phyloP scores from a whole-genome alignment of 2,113 vertebrate species.

The Platycercus adscitus region DNA sequence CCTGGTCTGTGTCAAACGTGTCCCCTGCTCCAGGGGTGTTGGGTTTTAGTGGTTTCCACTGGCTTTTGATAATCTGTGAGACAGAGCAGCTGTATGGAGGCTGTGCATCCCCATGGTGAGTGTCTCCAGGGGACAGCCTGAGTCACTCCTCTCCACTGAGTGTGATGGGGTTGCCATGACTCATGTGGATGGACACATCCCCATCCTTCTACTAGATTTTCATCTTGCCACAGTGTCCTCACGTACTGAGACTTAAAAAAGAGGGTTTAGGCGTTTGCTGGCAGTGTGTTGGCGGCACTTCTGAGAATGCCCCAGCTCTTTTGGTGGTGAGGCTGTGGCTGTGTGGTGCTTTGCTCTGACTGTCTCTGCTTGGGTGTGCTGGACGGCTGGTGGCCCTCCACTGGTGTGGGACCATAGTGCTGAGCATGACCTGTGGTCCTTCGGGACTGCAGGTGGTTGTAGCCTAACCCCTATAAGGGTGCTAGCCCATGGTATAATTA shows the following conservation, averaged over 20 bases:
- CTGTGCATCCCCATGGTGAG: neutral
- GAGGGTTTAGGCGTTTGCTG: neutral
- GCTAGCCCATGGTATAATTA: neutral
- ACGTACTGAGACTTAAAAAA: neutral
- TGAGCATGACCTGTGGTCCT: neutral
- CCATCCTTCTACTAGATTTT: neutral
- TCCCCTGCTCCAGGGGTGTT: neutral
- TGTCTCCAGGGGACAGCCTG: neutral
- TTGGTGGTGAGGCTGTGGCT: neutral
- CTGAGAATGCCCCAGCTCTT: neutral
- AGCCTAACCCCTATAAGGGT: neutral
- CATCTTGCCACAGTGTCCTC: neutral
- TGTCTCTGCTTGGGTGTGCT: neutral
- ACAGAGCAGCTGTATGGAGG: neutral
- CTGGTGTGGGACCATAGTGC: neutral
- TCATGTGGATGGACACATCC: neutral
- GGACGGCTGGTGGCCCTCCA: neutral
- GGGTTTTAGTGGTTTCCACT: neutral
- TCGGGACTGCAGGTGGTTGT: fast-evolving
- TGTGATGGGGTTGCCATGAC: neutral
- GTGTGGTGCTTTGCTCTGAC: neutral
- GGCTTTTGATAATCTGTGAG: neutral
- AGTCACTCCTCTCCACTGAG: neutral
- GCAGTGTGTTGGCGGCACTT: neutral
- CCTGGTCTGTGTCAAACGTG: fast-evolving